Conservation (phyloP, 2,888 invertebrate species). For the Synanthedon andrenaeformis region DNA sequence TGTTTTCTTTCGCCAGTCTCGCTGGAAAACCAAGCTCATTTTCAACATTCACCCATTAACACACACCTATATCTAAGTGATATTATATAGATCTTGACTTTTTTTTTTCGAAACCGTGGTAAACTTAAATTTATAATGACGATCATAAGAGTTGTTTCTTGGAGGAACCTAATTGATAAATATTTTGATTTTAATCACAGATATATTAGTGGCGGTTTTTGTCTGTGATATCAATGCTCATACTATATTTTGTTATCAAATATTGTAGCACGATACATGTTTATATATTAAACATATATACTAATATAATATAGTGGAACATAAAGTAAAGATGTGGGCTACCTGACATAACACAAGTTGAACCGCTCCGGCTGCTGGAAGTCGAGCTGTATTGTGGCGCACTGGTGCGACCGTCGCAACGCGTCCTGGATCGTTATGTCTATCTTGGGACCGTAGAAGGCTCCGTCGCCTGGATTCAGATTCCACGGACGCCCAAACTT, state of each 20-base stretch:
- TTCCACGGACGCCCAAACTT: constrained; percentile 90
- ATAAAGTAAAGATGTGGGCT: constrained; percentile 3
- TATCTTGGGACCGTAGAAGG: constrained; percentile 99
- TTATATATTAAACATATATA: constrained; percentile 1
- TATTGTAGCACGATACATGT: background rate
- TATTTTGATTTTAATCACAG: no score
- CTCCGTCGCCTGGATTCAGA: constrained; percentile 95
- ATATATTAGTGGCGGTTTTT: no score
- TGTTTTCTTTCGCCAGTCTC: constrained; percentile 89
- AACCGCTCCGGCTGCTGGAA: constrained; percentile 96
- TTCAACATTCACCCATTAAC: no score
- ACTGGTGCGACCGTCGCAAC: constrained; percentile 88
- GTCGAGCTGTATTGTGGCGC: constrained; percentile 98
- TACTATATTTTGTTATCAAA: background rate
- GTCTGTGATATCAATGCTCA: background rate
- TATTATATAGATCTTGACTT: background rate
- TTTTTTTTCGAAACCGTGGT: no score
- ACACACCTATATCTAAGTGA: background rate
- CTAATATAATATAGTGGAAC: background rate
- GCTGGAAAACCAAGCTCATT: constrained; percentile 42
- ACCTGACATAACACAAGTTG: constrained; percentile 83
- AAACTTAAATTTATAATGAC: no score
- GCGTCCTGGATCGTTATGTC: constrained; percentile 98
- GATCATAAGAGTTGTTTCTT: no score
- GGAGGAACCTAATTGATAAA: no score